Evolutionary conservation across 2,888 invertebrate genomes (phyloP), one percentile per base, ranked within the genome.

Genomic region (Microctonus hyperodae): DNA sequence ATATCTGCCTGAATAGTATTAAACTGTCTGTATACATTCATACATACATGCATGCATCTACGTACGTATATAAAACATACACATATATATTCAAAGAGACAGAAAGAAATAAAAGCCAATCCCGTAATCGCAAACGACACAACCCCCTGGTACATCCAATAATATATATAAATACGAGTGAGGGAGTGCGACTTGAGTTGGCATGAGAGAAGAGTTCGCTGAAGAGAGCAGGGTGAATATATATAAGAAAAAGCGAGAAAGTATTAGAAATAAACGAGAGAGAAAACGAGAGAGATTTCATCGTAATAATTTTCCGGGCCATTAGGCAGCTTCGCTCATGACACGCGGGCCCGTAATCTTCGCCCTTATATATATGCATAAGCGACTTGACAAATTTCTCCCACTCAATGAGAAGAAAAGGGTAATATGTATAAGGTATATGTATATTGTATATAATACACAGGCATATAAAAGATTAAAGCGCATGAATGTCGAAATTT

Each of bases 231-330:
- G 51, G 13, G 23, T 31, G 50, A 62, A 40, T 55, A 59, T 57
- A 60, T 25, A 56, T 64, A 48, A 65, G 63, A 44, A 62, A 20
- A 33, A 48, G 64, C 44, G 53, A 40, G 35, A 28, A 63, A 61
- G 71, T 70, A 72, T 72, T 70, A 69, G 70, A 61, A 64, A 64
- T 51, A 51, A 51, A 23, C 22, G 67, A 68, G 69, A 68, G 68
- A 67, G 63, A 53, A 50, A 67, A 65, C 60, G 69, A 71, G 74
- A 76, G 77, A 80, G 81, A 81, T 83, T 83, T 82, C 81, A 82
- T 81, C 81, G 78, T 83, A 80, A 83, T 83, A 82, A 83, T 83
- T 83, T 83, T 81, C 83, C 80, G 74, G 72, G 65, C 81, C 83
- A 83, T 83, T 83, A 82, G 53, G 53, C 28, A 80, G 71, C 75